Evolutionary conservation across 1,140 invertebrate genomes (phyloP).

Genomic region (Hypothenemus hampei): DNA sequence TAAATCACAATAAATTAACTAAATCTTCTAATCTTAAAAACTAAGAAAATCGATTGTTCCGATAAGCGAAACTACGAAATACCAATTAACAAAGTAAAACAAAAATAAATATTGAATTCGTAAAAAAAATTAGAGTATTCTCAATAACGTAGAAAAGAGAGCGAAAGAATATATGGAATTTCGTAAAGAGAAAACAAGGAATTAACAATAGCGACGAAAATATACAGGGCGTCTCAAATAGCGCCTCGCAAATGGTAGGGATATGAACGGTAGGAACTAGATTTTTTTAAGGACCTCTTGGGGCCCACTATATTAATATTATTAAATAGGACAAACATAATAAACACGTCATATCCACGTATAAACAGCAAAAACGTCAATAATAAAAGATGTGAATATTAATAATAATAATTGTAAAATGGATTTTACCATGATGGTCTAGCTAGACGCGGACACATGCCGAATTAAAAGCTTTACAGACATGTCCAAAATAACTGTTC

Average conservation of each 20-base stretch:
- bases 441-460: too few species aligned
- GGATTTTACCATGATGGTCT: too few species aligned
- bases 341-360: constrained; percentile 31
- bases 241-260: too few species aligned
- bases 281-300: constrained; percentile 29
- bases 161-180: too few species aligned
- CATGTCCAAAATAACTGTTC: too few species aligned
- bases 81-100: constrained; percentile 27
- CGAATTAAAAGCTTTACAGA: too few species aligned
- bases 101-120: background rate
- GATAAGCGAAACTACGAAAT: constrained; percentile 14
- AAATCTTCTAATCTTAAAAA: constrained; percentile 39
- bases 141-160: background rate
- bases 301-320: constrained; percentile 28
- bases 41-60: constrained; percentile 42
- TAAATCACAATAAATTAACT: constrained; percentile 43
- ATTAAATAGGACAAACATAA: constrained; percentile 6
- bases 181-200: too few species aligned
- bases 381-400: constrained; percentile 46
- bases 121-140: background rate
- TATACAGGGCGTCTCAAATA: constrained; percentile 7
- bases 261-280: constrained; percentile 46
- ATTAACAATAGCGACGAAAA: too few species aligned
- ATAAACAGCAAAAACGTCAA: constrained; percentile 41
- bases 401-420: constrained; percentile 50